Conservation (phyloP, 2,797 vertebrate genomes). For the Enteromius trimaculatus region DNA sequence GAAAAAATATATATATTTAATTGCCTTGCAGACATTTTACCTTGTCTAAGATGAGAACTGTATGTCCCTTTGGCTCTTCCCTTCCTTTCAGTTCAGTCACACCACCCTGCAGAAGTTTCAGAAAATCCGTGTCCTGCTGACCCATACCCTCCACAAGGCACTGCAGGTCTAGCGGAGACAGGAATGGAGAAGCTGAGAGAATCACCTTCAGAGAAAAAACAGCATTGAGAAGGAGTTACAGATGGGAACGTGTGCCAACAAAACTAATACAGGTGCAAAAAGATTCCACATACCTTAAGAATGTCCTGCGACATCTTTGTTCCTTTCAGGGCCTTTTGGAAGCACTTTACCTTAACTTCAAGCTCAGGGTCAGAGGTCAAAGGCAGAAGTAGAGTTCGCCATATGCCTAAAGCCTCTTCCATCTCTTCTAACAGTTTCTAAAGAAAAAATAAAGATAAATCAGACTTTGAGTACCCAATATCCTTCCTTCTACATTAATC, state of each 20-base stretch:
- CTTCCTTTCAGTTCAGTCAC: conserved; percentile 63
- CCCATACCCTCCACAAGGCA: conserved; percentile 77
- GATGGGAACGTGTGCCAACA: not conserved
- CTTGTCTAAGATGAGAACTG: conserved; percentile 90
- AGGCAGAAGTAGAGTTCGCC: conserved; percentile 82
- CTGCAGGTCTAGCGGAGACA: conserved; percentile 75
- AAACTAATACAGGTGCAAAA: not conserved
- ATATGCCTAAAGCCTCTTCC: conserved; percentile 84
- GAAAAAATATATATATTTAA: not conserved
- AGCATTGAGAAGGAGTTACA: not conserved
- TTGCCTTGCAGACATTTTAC: conserved; percentile 65
- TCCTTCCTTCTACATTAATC: not conserved
- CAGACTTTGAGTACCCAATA: not conserved
- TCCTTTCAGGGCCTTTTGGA: conserved; percentile 73
- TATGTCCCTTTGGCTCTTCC: conserved; percentile 70
- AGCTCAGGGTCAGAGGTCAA: conserved; percentile 69
- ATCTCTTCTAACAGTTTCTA: conserved; percentile 83
- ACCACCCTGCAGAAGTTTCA: conserved; percentile 74
- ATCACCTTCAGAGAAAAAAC: conserved; percentile 72
- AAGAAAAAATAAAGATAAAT: not conserved
- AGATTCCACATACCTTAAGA: conserved; percentile 76
- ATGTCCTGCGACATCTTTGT: conserved; percentile 71
- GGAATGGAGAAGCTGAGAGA: conserved; percentile 77
- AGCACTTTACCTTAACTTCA: conserved; percentile 65
- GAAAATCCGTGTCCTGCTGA: conserved; percentile 70